Evolutionary conservation across 1,140 invertebrate genomes (phyloP).

Genomic region (Colletes gigas): DNA sequence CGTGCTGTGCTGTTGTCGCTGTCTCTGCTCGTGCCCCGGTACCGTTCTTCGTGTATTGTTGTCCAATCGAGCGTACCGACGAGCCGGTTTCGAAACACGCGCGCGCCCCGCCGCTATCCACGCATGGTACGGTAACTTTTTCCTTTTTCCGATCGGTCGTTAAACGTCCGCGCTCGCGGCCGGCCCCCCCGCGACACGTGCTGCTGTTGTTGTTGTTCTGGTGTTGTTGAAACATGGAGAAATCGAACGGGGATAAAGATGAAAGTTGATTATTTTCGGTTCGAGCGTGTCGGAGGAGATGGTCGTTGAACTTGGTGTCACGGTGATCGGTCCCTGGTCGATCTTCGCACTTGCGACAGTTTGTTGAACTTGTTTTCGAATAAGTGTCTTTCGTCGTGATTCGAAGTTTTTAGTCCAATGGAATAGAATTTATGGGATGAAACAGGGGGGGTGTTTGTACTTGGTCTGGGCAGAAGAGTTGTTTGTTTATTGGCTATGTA

Average conservation of each 20-base stretch:
- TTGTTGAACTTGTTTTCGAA: no score
- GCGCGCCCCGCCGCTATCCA: constrained; percentile 39
- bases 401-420: no score
- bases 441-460: no score
- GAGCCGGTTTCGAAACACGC: constrained; percentile 63
- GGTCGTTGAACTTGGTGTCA: no score
- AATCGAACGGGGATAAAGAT: background rate
- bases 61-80: constrained; percentile 70
- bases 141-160: constrained; percentile 40
- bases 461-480: no score
- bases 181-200: constrained; percentile 52
- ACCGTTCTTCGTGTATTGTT: constrained; percentile 69
- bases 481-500: no score
- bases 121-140: constrained; percentile 33
- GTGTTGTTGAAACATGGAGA: background rate
- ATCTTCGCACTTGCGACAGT: no score
- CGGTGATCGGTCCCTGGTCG: no score
- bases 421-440: no score
- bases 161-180: background rate
- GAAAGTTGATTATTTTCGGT: no score
- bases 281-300: no score
- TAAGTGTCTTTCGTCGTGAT: no score
- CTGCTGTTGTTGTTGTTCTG: background rate
- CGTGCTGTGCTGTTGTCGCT: constrained; percentile 64
- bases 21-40: constrained; percentile 60